phyloP scores from a whole-genome alignment of 2,888 invertebrate genomes.

The Callosobruchus maculatus region DNA sequence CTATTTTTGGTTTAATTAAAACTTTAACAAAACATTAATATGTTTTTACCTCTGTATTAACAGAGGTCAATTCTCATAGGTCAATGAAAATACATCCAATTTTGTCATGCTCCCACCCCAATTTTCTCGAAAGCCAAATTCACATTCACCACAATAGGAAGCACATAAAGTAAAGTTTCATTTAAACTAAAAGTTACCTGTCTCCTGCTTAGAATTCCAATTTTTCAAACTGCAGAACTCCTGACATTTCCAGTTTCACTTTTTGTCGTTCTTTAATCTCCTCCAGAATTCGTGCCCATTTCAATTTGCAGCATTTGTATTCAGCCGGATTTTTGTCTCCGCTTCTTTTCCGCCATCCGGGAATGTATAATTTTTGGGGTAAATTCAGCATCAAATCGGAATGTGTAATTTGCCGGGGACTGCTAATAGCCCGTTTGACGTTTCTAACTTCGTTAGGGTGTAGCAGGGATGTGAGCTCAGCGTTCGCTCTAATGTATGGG shows the following conservation, averaged over 20 bases:
- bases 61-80: too few species aligned
- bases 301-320: slow-evolving; percentile 20
- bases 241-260: slow-evolving; percentile 23
- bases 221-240: slow-evolving; percentile 18
- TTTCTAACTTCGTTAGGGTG: neutral
- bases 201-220: slow-evolving; percentile 18
- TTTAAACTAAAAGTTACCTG: slow-evolving; percentile 12
- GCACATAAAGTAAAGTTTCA: neutral
- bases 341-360: neutral
- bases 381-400: neutral
- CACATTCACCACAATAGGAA: neutral
- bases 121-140: neutral
- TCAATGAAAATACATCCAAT: too few species aligned
- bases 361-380: neutral
- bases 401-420: neutral
- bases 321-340: slow-evolving; percentile 11
- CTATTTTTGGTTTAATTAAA: too few species aligned
- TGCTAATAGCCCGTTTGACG: neutral
- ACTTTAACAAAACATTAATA: too few species aligned
- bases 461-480: neutral
- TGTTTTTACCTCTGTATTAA: too few species aligned
- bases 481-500: neutral
- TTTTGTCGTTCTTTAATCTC: slow-evolving; percentile 19
- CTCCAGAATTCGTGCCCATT: slow-evolving; percentile 19
- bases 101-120: too few species aligned